Evolutionary conservation across 2,888 invertebrate species (phyloP), one percentile per base, ranked within the genome.

Genomic region (Shargacucullia verbasci): DNA sequence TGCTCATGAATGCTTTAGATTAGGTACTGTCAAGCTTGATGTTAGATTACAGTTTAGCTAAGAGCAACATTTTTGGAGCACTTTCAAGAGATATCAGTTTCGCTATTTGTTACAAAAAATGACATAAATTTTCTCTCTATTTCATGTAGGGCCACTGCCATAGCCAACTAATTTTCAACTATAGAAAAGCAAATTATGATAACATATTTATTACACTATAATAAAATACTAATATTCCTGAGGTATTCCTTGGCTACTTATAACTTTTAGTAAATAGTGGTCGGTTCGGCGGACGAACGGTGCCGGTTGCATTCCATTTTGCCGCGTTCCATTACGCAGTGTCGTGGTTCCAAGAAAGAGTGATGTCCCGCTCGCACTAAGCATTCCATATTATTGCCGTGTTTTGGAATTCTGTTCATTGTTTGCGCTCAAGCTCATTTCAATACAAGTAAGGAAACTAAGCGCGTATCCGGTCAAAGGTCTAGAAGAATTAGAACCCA

Each of bases 401-500:
- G 89, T 91, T 91, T 91, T 81, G 89, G 87, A 91, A 91, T 91
- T 88, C 85, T 90, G 86, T 84, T 88, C 90, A 90, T 91, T 91
- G 91, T 90, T 90, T 88, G 87, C 81, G 82, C 82, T 82, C 81
- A 84, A 83, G 81, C 85, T 88, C 85, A 87, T 89, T 90, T 87
- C 84, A 88, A 88, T 88, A 86, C 81, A 80, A 81, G 80, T 83
- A 83, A 84, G 86, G 85, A 87, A 86, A 84, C 83, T 81, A 79
- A 81, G 75, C 79, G 74, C 78, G 80, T 83, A 85, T 86, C 85
- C 87, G 87, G 88, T 84, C 85, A 88, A 85, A 85, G 82, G 83
- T 87, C 83, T 79, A 37, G 53, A 65, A 68, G 55, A 73, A 62
- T 70, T 40, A 48, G 49, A 45, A 29, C 29, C 31, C 38, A 31